Evolutionary conservation across 2,113 vertebrate genomes (phyloP).

Genomic region (Daubentonia madagascariensis): DNA sequence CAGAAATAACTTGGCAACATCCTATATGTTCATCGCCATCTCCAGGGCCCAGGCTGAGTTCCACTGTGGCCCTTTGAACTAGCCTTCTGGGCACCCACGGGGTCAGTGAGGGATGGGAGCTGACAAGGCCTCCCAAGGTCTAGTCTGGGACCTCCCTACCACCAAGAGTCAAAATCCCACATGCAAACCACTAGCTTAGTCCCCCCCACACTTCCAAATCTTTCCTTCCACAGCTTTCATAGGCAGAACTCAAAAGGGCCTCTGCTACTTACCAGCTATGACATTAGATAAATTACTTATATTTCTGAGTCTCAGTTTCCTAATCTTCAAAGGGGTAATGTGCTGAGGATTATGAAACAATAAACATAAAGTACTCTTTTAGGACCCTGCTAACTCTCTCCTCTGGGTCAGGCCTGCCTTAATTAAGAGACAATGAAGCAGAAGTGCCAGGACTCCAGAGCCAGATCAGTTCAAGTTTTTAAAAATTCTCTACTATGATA

Average conservation of each 20-base stretch:
- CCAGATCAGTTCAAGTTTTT: background rate
- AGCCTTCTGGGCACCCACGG: background rate
- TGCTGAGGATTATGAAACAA: constrained; percentile 1
- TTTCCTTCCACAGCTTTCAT: background rate
- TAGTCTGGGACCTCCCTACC: background rate
- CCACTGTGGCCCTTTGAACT: background rate
- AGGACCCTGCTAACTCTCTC: constrained; percentile 4
- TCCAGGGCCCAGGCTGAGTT: background rate
- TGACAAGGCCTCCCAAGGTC: background rate
- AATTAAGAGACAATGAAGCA: background rate
- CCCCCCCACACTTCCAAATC: background rate
- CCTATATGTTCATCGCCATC: background rate
- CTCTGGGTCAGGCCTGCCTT: background rate
- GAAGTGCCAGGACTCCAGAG: background rate
- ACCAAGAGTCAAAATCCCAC: background rate
- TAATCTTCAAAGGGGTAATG: constrained; percentile 35
- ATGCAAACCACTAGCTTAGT: background rate
- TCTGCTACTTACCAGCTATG: constrained; percentile 30
- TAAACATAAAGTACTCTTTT: background rate
- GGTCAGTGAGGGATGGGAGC: background rate
- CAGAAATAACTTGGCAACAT: background rate
- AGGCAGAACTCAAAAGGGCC: background rate
- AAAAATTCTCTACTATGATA: background rate
- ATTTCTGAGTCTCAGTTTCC: constrained; percentile 28
- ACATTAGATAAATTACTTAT: constrained; percentile 8